These are phyloP conservation scores for Pitta sordida DNA, from an alignment of 2,113 vertebrate genomes.

Conservation along the genomic window DNA sequence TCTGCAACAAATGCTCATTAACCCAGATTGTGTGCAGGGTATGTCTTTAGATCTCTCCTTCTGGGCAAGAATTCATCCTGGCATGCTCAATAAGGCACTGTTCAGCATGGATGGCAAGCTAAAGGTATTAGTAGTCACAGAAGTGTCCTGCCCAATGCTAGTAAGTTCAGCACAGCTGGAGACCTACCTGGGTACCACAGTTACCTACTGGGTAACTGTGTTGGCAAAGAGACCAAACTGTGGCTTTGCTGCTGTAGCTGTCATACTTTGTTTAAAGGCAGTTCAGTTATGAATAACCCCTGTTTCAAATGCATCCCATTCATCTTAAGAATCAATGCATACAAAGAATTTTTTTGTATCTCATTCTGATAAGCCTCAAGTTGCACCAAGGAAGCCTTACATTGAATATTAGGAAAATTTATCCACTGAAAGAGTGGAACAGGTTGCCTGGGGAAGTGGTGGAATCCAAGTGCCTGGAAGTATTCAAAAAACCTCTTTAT, in stretches of 20 bases:
- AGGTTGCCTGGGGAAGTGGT: not conserved
- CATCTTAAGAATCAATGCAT: not conserved
- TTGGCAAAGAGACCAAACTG: not conserved
- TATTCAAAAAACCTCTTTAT: not conserved
- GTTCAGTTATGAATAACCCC: not conserved
- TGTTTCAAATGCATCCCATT: not conserved
- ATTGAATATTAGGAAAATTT: not conserved
- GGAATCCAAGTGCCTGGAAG: accelerated
- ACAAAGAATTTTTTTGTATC: not conserved
- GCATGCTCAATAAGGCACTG: not conserved
- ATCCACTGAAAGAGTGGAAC: not conserved
- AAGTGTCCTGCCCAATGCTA: not conserved
- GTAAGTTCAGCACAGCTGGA: not conserved
- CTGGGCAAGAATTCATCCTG: not conserved
- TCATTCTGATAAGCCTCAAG: not conserved
- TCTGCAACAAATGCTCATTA: not conserved
- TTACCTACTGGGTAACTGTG: not conserved
- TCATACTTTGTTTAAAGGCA: not conserved
- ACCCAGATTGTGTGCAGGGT: not conserved
- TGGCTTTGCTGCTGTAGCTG: not conserved
- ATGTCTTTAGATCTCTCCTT: not conserved
- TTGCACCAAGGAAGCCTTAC: not conserved
- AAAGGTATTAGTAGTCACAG: not conserved
- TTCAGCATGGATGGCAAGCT: not conserved
- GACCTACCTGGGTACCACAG: too few relatives aligned